Evolutionary conservation across 1,140 invertebrate genomes (phyloP).

Genomic region (Pseudoatta argentina): DNA sequence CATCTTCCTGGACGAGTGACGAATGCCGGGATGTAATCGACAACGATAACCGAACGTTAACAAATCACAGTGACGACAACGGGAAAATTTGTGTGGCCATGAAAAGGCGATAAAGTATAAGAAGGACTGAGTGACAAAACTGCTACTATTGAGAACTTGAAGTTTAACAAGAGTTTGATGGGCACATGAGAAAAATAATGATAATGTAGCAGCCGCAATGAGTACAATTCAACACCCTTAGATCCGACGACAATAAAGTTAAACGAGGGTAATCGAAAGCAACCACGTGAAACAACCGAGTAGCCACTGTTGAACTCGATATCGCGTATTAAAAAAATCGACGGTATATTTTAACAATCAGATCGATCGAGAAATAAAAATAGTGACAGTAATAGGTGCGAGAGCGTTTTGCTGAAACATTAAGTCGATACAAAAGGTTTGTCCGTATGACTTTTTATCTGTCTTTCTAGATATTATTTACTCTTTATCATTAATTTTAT

Average conservation of each 20-base stretch:
- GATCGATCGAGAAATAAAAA: slow-evolving; percentile 19
- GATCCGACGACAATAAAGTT: slow-evolving; percentile 10
- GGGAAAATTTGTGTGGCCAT: slow-evolving; percentile 20
- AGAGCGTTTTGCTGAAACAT: background rate
- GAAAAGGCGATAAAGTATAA: background rate
- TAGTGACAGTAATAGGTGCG: slow-evolving; percentile 5
- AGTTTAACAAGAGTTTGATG: background rate
- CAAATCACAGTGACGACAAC: slow-evolving; percentile 27
- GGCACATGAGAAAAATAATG: background rate
- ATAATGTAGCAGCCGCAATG: background rate
- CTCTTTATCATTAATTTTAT: background rate
- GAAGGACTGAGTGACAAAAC: background rate
- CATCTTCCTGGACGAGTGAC: slow-evolving; percentile 41
- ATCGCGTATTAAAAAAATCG: slow-evolving; percentile 22
- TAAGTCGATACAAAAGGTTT: background rate
- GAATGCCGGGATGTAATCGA: slow-evolving; percentile 36
- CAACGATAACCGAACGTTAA: slow-evolving; percentile 36
- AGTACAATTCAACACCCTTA: slow-evolving; percentile 5
- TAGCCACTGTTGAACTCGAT: slow-evolving; percentile 37
- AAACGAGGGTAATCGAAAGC: slow-evolving; percentile 29
- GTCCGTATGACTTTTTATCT: background rate
- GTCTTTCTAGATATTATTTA: background rate
- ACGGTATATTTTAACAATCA: slow-evolving; percentile 36
- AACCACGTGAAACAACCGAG: slow-evolving; percentile 33
- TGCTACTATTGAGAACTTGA: background rate